A percentile compares a stretch with the other conserved stretches of the same genome.
Evolutionary conservation across 1,140 invertebrate species (phyloP).

Genomic region (Laupala kohalensis): DNA sequence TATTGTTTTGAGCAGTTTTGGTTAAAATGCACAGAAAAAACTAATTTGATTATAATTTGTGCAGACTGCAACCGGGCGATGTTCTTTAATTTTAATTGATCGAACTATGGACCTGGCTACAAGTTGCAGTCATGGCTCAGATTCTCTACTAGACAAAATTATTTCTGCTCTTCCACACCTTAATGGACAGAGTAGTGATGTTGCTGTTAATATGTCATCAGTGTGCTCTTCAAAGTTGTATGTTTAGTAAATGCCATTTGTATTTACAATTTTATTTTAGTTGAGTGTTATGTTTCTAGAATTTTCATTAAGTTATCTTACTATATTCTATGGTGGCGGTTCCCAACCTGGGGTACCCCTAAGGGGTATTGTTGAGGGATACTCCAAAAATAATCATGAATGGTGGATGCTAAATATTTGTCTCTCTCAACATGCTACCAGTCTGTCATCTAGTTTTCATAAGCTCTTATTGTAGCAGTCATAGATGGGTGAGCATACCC

Average conservation of each 20-base stretch:
- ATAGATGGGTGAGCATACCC: too few relatives aligned
- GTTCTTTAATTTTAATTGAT: constrained; percentile 51
- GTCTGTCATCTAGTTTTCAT: too few relatives aligned
- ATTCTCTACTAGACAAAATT: constrained; percentile 47
- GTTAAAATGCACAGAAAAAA: background rate
- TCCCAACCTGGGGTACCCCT: too few relatives aligned
- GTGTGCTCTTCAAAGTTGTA: constrained; percentile 42
- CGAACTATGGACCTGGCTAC: constrained; percentile 48
- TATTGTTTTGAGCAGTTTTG: background rate
- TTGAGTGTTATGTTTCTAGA: too few relatives aligned
- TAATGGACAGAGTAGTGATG: constrained; percentile 46
- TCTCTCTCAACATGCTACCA: too few relatives aligned
- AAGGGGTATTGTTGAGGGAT: too few relatives aligned
- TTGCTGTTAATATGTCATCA: constrained; percentile 47
- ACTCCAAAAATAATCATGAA: too few relatives aligned
- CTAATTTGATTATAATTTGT: constrained; percentile 13
- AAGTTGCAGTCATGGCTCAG: constrained; percentile 41
- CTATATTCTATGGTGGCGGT: too few relatives aligned
- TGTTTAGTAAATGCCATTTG: constrained; percentile 15
- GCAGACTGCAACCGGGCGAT: constrained; percentile 35
- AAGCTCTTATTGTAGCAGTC: too few relatives aligned
- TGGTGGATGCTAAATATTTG: too few relatives aligned
- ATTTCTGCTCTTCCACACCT: constrained; percentile 44
- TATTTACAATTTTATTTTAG: too few relatives aligned
- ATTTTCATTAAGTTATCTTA: too few relatives aligned